Evolutionary conservation across 2,113 vertebrate genomes (phyloP).

Genomic region (Oryzias curvinotus): DNA sequence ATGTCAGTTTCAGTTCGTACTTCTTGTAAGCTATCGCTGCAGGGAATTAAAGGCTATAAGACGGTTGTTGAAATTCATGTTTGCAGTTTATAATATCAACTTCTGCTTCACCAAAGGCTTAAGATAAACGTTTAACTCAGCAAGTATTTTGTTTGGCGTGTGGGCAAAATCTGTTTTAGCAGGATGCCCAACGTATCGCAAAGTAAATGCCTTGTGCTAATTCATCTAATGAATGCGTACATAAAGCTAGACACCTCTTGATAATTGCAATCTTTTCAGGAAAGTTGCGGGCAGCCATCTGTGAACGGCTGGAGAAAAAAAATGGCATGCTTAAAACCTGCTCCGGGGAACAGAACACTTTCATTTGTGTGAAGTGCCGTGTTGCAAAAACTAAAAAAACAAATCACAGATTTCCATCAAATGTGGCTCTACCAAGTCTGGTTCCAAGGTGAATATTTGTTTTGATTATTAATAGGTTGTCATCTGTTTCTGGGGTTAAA

Average conservation of each 20-base stretch:
- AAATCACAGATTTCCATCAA: conserved; percentile 30
- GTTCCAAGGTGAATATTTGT: conserved; percentile 25
- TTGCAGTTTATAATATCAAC: conserved; percentile 8
- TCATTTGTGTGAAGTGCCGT: conserved; percentile 47
- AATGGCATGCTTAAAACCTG: conserved; percentile 60
- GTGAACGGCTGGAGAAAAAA: conserved; percentile 62
- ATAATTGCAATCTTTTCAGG: conserved; percentile 65
- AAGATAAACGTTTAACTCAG: not conserved
- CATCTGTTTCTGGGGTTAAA: conserved; percentile 23
- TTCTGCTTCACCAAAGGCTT: not conserved
- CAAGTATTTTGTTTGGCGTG: conserved; percentile 7
- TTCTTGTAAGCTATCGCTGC: conserved; percentile 13
- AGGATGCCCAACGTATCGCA: conserved; percentile 30
- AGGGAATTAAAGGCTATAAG: conserved; percentile 29
- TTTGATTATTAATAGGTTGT: conserved; percentile 24
- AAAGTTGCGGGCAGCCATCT: conserved; percentile 57
- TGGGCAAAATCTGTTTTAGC: conserved; percentile 13
- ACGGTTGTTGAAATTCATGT: conserved; percentile 11
- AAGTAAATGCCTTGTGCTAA: conserved; percentile 44
- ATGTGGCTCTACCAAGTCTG: conserved; percentile 19
- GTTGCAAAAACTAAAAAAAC: conserved; percentile 40
- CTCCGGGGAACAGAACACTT: conserved; percentile 58
- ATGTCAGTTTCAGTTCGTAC: conserved; percentile 22
- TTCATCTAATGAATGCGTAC: conserved; percentile 48
- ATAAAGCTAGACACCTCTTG: conserved; percentile 52